These are phyloP conservation scores for Chloroceryle amazona DNA, from an alignment of 2,797 vertebrate genomes.

Conservation along the genomic window DNA sequence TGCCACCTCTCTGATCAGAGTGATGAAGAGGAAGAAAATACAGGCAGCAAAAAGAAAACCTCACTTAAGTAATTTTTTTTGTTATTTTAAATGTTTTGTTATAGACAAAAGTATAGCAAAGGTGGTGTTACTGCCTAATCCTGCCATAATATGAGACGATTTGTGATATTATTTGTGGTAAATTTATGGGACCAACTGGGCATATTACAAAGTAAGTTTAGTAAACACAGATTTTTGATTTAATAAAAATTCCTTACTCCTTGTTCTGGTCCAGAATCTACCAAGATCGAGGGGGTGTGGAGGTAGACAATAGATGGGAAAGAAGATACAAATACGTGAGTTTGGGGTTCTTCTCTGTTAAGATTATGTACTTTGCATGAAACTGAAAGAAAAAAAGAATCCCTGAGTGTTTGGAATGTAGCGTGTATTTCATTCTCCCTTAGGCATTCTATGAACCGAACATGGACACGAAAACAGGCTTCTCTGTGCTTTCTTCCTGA, in stretches of 20 bases:
- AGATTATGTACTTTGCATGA: neutral
- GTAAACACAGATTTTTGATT: neutral
- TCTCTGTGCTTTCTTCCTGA: slow-evolving; percentile 61
- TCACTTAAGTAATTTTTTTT: slow-evolving; percentile 80
- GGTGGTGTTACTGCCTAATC: neutral
- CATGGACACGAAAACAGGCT: slow-evolving; percentile 81
- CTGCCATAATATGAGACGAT: neutral
- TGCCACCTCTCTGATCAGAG: slow-evolving; percentile 79
- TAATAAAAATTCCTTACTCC: neutral
- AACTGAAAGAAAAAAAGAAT: neutral
- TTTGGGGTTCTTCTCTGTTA: neutral
- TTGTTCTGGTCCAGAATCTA: neutral
- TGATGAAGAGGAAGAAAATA: slow-evolving; percentile 74
- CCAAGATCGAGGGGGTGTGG: rapidly evolving
- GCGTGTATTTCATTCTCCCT: neutral
- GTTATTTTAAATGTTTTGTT: neutral
- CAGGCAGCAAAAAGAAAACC: slow-evolving; percentile 52
- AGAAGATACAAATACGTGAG: neutral
- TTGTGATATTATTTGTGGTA: neutral
- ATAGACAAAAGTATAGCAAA: neutral
- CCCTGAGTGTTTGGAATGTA: neutral
- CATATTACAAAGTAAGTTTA: neutral
- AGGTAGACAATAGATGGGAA: neutral
- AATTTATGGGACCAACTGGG: neutral
- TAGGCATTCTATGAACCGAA: slow-evolving; percentile 82